A percentile compares a stretch with the other conserved stretches of the same genome.
Conservation (phyloP, 2,888 invertebrate genomes). For the Agrenia bidenticulata region DNA sequence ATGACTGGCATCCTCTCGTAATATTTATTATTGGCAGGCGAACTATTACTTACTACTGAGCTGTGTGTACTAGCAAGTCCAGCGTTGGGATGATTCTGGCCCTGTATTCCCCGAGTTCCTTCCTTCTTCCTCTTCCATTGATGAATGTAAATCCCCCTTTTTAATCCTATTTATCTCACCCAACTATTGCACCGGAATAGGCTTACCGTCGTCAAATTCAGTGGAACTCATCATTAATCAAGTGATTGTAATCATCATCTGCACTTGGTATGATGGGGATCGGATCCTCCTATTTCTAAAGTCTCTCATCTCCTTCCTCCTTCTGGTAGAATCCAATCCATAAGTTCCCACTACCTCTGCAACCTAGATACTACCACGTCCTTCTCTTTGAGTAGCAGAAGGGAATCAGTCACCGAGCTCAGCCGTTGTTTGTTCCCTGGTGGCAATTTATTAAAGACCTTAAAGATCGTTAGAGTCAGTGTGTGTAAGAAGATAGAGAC, state of each 20-base stretch:
- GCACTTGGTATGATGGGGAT: constrained; percentile 2
- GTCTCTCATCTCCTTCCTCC: not conserved
- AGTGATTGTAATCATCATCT: constrained; percentile 49
- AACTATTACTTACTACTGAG: not conserved
- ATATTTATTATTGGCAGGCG: constrained; percentile 14
- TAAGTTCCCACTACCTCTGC: too few relatives aligned
- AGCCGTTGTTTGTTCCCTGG: not conserved
- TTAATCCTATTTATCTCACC: constrained; percentile 53
- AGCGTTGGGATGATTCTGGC: not conserved
- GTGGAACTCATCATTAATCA: constrained; percentile 52
- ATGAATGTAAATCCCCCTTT: constrained; percentile 41
- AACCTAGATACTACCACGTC: not conserved
- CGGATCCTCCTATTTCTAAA: not conserved
- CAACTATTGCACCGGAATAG: constrained; percentile 44
- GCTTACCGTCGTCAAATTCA: constrained; percentile 51
- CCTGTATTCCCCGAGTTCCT: not conserved
- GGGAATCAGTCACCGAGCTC: not conserved
- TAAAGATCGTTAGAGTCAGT: not conserved
- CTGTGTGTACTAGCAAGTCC: too few relatives aligned
- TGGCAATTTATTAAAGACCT: constrained; percentile 12
- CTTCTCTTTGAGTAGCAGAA: not conserved
- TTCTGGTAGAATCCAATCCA: not conserved
- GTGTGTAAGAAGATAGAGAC: too few relatives aligned
- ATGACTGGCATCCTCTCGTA: constrained; percentile 2
- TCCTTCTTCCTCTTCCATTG: not conserved